Evolutionary conservation across 2,113 vertebrate species (phyloP).

Genomic region (Neodontobutis hainanensis): DNA sequence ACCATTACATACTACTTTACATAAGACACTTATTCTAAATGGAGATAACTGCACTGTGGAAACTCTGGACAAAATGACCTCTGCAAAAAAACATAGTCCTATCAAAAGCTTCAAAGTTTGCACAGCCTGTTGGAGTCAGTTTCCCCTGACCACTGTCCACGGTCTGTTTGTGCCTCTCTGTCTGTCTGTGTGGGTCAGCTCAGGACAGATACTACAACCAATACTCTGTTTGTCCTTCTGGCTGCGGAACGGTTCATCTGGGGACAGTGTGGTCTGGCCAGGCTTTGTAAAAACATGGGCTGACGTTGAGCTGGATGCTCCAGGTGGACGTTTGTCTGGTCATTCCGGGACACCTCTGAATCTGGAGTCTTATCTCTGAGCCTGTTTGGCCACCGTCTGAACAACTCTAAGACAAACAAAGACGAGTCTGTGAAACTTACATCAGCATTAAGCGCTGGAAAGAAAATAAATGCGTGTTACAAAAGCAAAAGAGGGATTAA

Average conservation of each 20-base stretch:
- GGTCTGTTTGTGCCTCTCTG: constrained; percentile 6
- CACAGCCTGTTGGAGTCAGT: constrained; percentile 17
- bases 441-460: neutral
- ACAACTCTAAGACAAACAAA: neutral
- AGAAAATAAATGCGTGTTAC: neutral
- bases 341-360: constrained; percentile 44
- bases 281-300: no score
- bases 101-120: neutral
- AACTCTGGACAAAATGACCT: neutral
- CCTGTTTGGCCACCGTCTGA: constrained; percentile 23
- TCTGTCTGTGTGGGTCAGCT: neutral
- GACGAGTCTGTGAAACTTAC: neutral
- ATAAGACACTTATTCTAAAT: constrained; percentile 4
- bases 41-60: constrained; percentile 6
- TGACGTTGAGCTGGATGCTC: constrained; percentile 4
- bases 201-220: constrained; percentile 18
- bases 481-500: no score
- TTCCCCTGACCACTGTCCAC: constrained; percentile 13
- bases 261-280: constrained; percentile 26
- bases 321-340: constrained; percentile 43
- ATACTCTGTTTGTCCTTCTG: constrained; percentile 19
- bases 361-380: constrained; percentile 29
- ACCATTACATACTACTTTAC: constrained; percentile 8
- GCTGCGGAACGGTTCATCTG: constrained; percentile 26
- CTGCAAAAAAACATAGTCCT: constrained; percentile 7